These are phyloP conservation scores for Lates japonicus DNA, from an alignment of 2,797 vertebrate species.

Conservation along the genomic window DNA sequence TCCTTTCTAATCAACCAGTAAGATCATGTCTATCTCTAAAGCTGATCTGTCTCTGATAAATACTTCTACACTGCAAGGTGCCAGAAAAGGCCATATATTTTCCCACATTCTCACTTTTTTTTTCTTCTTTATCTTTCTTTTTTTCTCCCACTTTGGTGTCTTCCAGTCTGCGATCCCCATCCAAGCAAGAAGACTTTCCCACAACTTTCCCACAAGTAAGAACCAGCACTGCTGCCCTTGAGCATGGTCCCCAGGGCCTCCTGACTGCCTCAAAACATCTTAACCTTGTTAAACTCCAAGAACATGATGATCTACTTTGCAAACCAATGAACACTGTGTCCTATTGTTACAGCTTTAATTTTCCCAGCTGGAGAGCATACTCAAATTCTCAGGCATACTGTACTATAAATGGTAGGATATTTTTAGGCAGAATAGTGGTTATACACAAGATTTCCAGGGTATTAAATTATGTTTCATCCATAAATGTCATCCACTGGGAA, in stretches of 20 bases:
- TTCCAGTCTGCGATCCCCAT: constrained; percentile 72
- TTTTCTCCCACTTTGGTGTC: constrained; percentile 23
- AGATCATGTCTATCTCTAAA: background rate
- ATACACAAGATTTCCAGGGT: background rate
- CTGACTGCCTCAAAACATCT: constrained; percentile 49
- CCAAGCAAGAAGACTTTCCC: constrained; percentile 72
- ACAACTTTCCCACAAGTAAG: constrained; percentile 85
- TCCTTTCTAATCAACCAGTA: constrained; percentile 4
- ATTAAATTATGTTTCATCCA: background rate
- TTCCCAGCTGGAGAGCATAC: constrained; percentile 16
- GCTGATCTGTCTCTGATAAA: constrained; percentile 19
- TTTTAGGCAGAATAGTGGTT: background rate
- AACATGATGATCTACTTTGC: constrained; percentile 40
- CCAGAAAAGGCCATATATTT: constrained; percentile 9
- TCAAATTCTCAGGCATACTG: background rate
- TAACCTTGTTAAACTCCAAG: constrained; percentile 60
- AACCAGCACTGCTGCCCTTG: constrained; percentile 24
- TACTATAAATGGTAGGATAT: background rate
- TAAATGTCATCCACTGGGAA: background rate
- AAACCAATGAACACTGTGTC: constrained; percentile 24
- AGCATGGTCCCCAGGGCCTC: background rate
- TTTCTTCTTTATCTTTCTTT: background rate
- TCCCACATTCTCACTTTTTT: constrained; percentile 22
- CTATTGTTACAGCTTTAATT: constrained; percentile 9
- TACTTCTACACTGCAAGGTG: background rate